Percentiles rank a stretch among this genome's conserved stretches.
Conservation (phyloP, 2,888 invertebrate genomes). For the Lampropteryx suffumata region DNA sequence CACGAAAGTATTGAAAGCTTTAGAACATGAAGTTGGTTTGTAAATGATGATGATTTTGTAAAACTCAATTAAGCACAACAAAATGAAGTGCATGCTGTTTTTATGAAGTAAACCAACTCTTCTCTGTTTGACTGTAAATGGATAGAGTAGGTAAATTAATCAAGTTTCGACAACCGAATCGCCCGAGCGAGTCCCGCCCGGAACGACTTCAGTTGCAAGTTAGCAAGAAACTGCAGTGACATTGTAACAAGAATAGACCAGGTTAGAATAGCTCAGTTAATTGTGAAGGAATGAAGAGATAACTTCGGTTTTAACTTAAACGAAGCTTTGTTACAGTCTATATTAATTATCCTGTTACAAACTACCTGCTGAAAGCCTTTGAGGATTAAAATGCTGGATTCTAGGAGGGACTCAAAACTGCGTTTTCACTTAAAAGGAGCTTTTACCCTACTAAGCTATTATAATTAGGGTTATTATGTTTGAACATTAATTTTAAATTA, state of each 20-base stretch:
- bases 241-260: slow-evolving; percentile 18
- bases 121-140: slow-evolving; percentile 12
- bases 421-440: too few species aligned
- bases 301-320: slow-evolving; percentile 20
- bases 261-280: slow-evolving; percentile 21
- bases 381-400: neutral
- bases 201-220: slow-evolving; percentile 29
- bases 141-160: slow-evolving; percentile 34
- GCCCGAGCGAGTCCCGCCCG: slow-evolving; percentile 21
- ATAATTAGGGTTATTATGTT: too few species aligned
- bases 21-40: too few species aligned
- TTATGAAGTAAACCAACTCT: neutral
- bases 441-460: too few species aligned
- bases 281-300: slow-evolving; percentile 14
- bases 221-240: slow-evolving; percentile 34
- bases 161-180: slow-evolving; percentile 37
- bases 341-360: slow-evolving; percentile 19
- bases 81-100: neutral
- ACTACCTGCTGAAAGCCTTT: slow-evolving; percentile 5
- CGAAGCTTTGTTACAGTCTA: slow-evolving; percentile 20
- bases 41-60: too few species aligned
- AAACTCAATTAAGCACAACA: too few species aligned
- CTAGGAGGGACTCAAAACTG: neutral
- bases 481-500: too few species aligned
- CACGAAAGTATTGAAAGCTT: too few species aligned